Evolutionary conservation across 1,140 invertebrate species (phyloP).

Genomic region (Wasmannia auropunctata): DNA sequence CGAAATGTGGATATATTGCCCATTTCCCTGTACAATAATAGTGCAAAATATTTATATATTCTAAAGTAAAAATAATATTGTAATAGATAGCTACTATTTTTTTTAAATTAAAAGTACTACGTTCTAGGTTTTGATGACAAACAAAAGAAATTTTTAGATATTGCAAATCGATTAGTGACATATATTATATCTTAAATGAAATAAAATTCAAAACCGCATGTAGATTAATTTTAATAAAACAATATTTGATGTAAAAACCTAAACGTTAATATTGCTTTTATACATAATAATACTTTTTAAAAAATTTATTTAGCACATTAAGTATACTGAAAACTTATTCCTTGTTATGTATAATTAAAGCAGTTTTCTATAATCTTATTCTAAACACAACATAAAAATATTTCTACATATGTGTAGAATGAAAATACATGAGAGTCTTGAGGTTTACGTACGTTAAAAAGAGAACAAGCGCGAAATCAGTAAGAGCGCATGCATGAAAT

Average conservation of each 20-base stretch:
- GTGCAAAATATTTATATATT: neutral
- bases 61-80: neutral
- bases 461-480: neutral
- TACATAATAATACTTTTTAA: no score
- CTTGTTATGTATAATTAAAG: neutral
- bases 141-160: neutral
- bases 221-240: neutral
- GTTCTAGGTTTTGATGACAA: neutral
- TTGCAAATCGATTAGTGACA: neutral
- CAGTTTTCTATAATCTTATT: neutral
- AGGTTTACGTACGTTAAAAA: neutral
- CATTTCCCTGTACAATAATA: neutral
- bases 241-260: neutral
- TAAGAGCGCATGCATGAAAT: conserved; percentile 32
- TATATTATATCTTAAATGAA: neutral
- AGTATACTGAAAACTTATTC: neutral
- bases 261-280: neutral
- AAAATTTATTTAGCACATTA: neutral
- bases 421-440: neutral
- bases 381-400: neutral
- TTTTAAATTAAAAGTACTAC: neutral
- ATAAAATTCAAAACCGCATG: neutral
- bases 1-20: neutral
- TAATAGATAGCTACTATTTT: neutral
- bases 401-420: neutral